Percentiles rank a stretch among this genome's conserved stretches.
Conservation (phyloP, 2,113 vertebrate genomes). For the Nerophis lumbriciformis region DNA sequence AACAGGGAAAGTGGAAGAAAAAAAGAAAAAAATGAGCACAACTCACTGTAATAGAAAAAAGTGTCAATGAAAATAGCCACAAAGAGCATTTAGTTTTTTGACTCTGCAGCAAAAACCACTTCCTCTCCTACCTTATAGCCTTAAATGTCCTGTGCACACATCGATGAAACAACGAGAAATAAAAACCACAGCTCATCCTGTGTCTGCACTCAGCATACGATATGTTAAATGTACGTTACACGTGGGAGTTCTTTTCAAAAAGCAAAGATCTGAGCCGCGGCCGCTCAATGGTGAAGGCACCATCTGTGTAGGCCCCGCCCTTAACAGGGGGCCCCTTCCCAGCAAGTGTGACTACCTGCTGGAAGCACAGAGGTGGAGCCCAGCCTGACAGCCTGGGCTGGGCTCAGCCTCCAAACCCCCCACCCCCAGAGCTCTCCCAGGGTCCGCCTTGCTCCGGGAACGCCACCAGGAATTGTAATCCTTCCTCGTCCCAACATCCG, state of each 20-base stretch:
- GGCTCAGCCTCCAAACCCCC: slow-evolving; percentile 28
- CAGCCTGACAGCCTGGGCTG: slow-evolving; percentile 62
- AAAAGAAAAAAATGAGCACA: slow-evolving; percentile 27
- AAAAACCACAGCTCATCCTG: slow-evolving; percentile 39
- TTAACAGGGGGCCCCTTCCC: slow-evolving; percentile 34
- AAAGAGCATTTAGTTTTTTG: slow-evolving; percentile 48
- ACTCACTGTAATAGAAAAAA: slow-evolving; percentile 41
- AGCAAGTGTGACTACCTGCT: slow-evolving; percentile 57
- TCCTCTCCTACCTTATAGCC: slow-evolving; percentile 70
- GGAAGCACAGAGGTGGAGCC: slow-evolving; percentile 67
- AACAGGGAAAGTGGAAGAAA: slow-evolving; percentile 44
- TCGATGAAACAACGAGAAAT: slow-evolving; percentile 59
- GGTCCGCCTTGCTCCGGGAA: slow-evolving; percentile 59
- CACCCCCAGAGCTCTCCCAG: slow-evolving; percentile 57
- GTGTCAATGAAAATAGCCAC: slow-evolving; percentile 56
- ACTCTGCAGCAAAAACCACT: slow-evolving; percentile 66
- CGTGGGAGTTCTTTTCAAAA: slow-evolving; percentile 7
- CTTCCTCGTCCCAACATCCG: slow-evolving; percentile 55
- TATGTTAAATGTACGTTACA: slow-evolving; percentile 1
- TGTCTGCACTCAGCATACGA: background rate
- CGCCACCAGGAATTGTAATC: slow-evolving; percentile 67
- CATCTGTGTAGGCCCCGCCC: slow-evolving; percentile 64
- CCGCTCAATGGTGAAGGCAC: slow-evolving; percentile 39
- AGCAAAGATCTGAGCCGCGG: slow-evolving; percentile 30
- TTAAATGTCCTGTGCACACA: slow-evolving; percentile 68